Evolutionary conservation across 2,888 invertebrate genomes (phyloP).

Genomic region (Erebia epiphron): DNA sequence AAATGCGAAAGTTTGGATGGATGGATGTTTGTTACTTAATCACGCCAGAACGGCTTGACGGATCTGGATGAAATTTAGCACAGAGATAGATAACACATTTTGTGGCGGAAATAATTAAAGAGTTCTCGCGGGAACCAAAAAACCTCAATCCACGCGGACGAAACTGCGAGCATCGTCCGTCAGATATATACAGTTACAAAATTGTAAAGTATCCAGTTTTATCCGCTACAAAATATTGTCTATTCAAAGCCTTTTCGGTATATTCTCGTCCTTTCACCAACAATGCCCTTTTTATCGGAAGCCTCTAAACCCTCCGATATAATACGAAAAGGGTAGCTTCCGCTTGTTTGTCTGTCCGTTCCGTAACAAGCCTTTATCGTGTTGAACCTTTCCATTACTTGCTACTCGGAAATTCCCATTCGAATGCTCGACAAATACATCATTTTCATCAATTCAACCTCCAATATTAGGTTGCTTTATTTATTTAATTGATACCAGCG

Average conservation of each 20-base stretch:
- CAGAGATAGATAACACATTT: no score
- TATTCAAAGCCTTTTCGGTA: not conserved
- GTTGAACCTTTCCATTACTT: conserved; percentile 14
- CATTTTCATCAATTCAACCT: not conserved
- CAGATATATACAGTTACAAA: no score
- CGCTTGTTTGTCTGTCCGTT: not conserved
- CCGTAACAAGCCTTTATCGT: not conserved
- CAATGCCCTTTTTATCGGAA: not conserved
- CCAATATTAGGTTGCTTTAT: not conserved
- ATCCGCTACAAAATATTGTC: not conserved
- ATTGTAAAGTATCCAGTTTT: no score
- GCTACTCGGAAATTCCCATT: conserved; percentile 3
- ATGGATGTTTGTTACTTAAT: no score
- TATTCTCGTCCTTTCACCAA: not conserved
- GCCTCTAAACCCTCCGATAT: not conserved
- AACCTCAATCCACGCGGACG: no score
- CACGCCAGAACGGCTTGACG: no score
- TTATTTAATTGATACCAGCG: no score
- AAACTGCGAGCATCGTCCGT: no score
- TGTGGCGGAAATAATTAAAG: no score
- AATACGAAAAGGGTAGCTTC: not conserved
- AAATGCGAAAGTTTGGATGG: no score
- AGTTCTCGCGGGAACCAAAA: no score
- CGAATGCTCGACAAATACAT: conserved; percentile 6
- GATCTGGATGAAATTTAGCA: no score